A percentile compares a stretch with the other conserved stretches of the same genome.
phyloP scores from a whole-genome alignment of 2,797 vertebrate genomes.

The Sciurus carolinensis region DNA sequence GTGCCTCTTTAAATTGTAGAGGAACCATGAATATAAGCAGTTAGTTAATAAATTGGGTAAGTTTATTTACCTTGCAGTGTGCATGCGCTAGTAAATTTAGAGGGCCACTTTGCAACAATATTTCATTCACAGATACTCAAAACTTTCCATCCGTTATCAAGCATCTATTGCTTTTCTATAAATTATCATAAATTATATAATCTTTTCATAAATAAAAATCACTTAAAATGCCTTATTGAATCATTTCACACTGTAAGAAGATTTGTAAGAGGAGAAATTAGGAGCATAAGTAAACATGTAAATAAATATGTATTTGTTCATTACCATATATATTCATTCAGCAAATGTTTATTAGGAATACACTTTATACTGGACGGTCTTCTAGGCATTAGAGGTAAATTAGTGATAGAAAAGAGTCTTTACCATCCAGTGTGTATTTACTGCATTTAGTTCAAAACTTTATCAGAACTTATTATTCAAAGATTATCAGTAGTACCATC shows the following conservation, averaged over 20 bases:
- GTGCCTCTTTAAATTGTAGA: neutral
- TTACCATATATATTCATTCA: neutral
- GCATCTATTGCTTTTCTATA: neutral
- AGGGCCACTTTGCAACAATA: neutral
- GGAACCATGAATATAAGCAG: neutral
- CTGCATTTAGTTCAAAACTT: neutral
- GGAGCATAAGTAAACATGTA: neutral
- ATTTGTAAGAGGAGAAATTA: neutral
- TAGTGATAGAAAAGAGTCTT: neutral
- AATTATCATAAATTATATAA: neutral
- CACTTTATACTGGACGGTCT: neutral
- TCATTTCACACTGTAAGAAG: neutral
- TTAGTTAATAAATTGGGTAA: neutral
- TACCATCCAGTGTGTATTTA: neutral
- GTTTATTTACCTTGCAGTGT: neutral
- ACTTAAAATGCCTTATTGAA: neutral
- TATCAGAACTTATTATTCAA: neutral
- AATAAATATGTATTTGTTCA: neutral
- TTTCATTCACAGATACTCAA: neutral
- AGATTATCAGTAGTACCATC: neutral
- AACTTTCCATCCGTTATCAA: neutral
- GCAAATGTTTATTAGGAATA: neutral
- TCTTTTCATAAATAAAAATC: neutral
- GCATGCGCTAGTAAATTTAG: neutral
- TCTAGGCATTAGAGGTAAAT: neutral